Percentiles rank a stretch among this genome's conserved stretches.
These are phyloP conservation scores for Notodonta ziczac DNA, from an alignment of 2,888 invertebrate genomes.

Conservation along the genomic window DNA sequence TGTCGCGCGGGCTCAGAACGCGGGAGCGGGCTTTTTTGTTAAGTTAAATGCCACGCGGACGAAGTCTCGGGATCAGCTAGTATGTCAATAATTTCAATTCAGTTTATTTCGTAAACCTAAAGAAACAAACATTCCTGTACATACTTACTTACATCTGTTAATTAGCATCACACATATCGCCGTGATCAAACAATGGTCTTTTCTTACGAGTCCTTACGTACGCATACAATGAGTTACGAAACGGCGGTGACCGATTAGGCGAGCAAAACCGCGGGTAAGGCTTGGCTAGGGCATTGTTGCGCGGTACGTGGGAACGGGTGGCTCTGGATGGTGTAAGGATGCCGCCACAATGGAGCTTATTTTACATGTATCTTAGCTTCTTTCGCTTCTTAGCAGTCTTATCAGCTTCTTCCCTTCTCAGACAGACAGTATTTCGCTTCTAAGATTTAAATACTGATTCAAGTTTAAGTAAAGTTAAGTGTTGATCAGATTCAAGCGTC, in stretches of 20 bases:
- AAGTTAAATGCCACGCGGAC: too few relatives aligned
- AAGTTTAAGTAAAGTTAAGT: too few relatives aligned
- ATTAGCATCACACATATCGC: conserved; percentile 28
- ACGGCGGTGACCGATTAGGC: conserved; percentile 67
- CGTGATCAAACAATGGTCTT: conserved; percentile 53
- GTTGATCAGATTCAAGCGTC: too few relatives aligned
- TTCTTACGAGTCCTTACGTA: conserved; percentile 43
- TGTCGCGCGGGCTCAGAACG: too few relatives aligned
- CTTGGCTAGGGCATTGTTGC: conserved; percentile 55
- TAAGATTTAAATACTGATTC: too few relatives aligned
- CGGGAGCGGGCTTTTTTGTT: too few relatives aligned
- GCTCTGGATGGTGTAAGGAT: conserved; percentile 19
- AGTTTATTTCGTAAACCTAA: neutral
- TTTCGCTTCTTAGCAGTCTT: too few relatives aligned
- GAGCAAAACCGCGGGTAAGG: conserved; percentile 62
- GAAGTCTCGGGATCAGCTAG: too few relatives aligned
- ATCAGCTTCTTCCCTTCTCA: too few relatives aligned
- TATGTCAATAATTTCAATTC: too few relatives aligned
- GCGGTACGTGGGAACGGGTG: conserved; percentile 61
- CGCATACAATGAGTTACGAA: conserved; percentile 72
- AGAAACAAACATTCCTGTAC: neutral
- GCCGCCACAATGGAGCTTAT: conserved; percentile 12
- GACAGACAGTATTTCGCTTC: too few relatives aligned
- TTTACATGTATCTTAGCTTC: conserved; percentile 4
- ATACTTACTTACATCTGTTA: conserved; percentile 8